These are phyloP conservation scores for Pagrus major DNA, from an alignment of 2,113 vertebrate genomes.

Conservation along the genomic window DNA sequence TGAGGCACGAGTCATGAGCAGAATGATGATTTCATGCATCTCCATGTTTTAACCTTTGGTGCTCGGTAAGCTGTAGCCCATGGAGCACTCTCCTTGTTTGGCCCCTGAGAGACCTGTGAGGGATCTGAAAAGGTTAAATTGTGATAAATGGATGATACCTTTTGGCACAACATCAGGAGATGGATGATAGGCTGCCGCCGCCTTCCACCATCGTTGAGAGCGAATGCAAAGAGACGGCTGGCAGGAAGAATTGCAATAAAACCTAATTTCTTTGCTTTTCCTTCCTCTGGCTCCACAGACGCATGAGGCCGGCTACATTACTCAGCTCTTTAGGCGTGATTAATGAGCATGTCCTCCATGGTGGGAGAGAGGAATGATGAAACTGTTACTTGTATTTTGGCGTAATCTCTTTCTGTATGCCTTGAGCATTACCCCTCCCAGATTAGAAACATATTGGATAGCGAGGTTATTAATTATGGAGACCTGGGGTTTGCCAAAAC, in stretches of 20 bases:
- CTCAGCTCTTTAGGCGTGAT: slow-evolving; percentile 70
- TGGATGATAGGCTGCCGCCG: slow-evolving; percentile 38
- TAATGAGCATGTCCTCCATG: slow-evolving; percentile 62
- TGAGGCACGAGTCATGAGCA: slow-evolving; percentile 27
- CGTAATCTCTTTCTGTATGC: slow-evolving; percentile 52
- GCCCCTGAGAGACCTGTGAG: slow-evolving; percentile 37
- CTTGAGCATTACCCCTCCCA: slow-evolving; percentile 17
- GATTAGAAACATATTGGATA: slow-evolving; percentile 55
- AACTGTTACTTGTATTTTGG: slow-evolving; percentile 65
- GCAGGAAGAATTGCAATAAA: slow-evolving; percentile 51
- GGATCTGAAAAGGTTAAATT: slow-evolving; percentile 73
- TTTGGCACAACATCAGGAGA: slow-evolving; percentile 55
- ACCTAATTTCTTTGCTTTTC: slow-evolving; percentile 35
- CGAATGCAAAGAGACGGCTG: slow-evolving; percentile 28
- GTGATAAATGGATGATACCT: slow-evolving; percentile 68
- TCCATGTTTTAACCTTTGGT: slow-evolving; percentile 66
- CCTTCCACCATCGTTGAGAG: slow-evolving; percentile 5
- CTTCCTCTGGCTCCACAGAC: slow-evolving; percentile 32
- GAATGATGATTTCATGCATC: slow-evolving; percentile 59
- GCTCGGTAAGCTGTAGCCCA: slow-evolving; percentile 24
- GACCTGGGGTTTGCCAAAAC: slow-evolving; percentile 19
- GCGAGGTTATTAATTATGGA: slow-evolving; percentile 60
- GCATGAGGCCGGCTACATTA: slow-evolving; percentile 48
- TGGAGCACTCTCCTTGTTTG: slow-evolving; percentile 12
- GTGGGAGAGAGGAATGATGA: slow-evolving; percentile 57